These are phyloP conservation scores for Cheumatopsyche charites DNA, from an alignment of 1,140 invertebrate genomes.

Conservation along the genomic window DNA sequence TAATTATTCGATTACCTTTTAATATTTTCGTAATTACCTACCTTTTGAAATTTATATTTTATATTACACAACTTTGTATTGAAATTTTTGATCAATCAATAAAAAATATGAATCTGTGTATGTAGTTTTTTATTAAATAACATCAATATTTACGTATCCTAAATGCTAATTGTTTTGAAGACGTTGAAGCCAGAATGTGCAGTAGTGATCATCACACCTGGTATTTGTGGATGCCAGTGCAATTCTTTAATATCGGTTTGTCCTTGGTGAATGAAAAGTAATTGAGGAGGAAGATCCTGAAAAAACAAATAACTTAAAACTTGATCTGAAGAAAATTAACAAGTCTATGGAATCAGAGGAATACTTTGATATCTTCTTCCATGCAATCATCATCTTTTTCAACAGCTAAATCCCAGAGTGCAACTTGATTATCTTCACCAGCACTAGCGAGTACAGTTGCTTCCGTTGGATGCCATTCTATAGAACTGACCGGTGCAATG, in stretches of 20 bases:
- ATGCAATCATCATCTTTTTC: conserved; percentile 76
- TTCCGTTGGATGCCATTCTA: conserved; percentile 97
- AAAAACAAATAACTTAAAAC: conserved; percentile 48
- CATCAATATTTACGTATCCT: conserved; percentile 51
- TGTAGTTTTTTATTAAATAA: too few relatives aligned
- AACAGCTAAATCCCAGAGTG: conserved; percentile 95
- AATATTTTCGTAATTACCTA: too few relatives aligned
- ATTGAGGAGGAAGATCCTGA: conserved; percentile 87
- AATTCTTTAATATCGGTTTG: conserved; percentile 98
- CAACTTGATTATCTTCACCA: conserved; percentile 95
- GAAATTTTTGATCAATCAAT: too few relatives aligned
- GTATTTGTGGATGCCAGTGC: conserved; percentile 97
- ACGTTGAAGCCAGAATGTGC: conserved; percentile 95
- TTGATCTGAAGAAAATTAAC: not conserved
- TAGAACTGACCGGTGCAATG: conserved; percentile 87
- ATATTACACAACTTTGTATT: too few relatives aligned
- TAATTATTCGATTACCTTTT: too few relatives aligned
- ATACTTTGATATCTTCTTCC: conserved; percentile 67
- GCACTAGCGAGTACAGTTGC: conserved; percentile 91
- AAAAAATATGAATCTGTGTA: too few relatives aligned
- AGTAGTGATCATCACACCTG: conserved; percentile 93
- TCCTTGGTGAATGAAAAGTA: conserved; percentile 98
- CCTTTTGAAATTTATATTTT: too few relatives aligned
- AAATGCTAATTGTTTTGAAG: conserved; percentile 98
- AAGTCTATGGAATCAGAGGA: conserved; percentile 1